Percentiles rank a stretch among this genome's conserved stretches.
These are phyloP conservation scores for Cecidostiba fungosa DNA, from an alignment of 2,888 invertebrate genomes.

Conservation along the genomic window DNA sequence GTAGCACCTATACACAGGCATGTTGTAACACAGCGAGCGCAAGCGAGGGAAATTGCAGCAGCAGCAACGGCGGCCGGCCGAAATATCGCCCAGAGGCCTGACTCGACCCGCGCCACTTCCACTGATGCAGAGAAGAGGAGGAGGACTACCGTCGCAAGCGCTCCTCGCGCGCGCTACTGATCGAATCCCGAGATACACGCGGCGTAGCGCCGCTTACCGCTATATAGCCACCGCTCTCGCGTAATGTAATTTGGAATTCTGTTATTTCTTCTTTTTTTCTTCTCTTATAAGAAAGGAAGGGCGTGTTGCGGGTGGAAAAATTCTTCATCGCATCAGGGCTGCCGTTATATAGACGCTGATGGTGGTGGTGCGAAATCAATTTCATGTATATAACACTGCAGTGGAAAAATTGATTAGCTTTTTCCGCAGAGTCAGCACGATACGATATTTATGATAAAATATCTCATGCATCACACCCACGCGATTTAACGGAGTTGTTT, in stretches of 20 bases:
- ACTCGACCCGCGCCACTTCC: slow-evolving; percentile 61
- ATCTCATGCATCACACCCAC: neutral
- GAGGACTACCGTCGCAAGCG: neutral
- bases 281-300: neutral
- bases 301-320: neutral
- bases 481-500: neutral
- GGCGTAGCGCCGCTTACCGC: neutral
- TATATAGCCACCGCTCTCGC: neutral
- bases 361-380: neutral
- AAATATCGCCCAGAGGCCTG: slow-evolving; percentile 55
- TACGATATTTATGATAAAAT: neutral
- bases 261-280: neutral
- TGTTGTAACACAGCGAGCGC: neutral
- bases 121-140: slow-evolving; percentile 26
- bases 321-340: neutral
- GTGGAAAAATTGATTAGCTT: neutral
- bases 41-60: slow-evolving; percentile 56
- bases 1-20: slow-evolving; percentile 13
- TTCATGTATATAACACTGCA: neutral
- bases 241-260: slow-evolving; percentile 6
- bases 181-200: neutral
- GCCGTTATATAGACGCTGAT: no score
- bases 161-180: neutral
- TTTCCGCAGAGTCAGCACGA: neutral
- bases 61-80: slow-evolving; percentile 10